Evolutionary conservation across 2,797 vertebrate genomes (phyloP).

Genomic region (Gallinago solitaria): DNA sequence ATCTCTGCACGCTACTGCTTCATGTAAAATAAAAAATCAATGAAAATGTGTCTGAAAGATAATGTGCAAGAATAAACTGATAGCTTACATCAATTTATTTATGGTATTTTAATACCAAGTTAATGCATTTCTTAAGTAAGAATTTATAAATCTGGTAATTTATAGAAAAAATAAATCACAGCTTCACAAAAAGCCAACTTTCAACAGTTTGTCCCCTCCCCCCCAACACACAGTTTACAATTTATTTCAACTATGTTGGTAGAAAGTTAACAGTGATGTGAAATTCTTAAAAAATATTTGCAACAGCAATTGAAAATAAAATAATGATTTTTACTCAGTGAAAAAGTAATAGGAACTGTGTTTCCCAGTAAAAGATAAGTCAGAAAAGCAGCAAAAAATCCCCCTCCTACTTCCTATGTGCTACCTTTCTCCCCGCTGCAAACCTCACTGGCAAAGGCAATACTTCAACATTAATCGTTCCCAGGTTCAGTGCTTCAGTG

Average conservation of each 20-base stretch:
- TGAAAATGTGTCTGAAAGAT: neutral
- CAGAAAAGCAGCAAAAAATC: slow-evolving; percentile 59
- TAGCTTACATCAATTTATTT: slow-evolving; percentile 44
- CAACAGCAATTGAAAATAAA: slow-evolving; percentile 58
- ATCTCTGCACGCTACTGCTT: neutral
- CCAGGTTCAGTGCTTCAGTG: neutral
- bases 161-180: slow-evolving; percentile 68
- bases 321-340: slow-evolving; percentile 36
- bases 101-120: slow-evolving; percentile 63
- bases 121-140: slow-evolving; percentile 67
- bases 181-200: slow-evolving; percentile 68
- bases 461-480: neutral
- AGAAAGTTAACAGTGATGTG: slow-evolving; percentile 67
- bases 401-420: neutral
- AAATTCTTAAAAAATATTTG: slow-evolving; percentile 53
- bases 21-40: neutral
- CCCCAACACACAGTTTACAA: slow-evolving; percentile 63
- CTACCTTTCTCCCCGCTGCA: neutral
- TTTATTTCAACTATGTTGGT: slow-evolving; percentile 60
- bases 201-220: slow-evolving; percentile 56
- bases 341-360: slow-evolving; percentile 37
- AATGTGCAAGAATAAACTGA: neutral
- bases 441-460: neutral
- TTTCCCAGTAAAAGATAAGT: slow-evolving; percentile 23
- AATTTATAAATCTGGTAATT: slow-evolving; percentile 72